phyloP scores from a whole-genome alignment of 2,888 invertebrate species.

The Hirtodrosophila cameraria region DNA sequence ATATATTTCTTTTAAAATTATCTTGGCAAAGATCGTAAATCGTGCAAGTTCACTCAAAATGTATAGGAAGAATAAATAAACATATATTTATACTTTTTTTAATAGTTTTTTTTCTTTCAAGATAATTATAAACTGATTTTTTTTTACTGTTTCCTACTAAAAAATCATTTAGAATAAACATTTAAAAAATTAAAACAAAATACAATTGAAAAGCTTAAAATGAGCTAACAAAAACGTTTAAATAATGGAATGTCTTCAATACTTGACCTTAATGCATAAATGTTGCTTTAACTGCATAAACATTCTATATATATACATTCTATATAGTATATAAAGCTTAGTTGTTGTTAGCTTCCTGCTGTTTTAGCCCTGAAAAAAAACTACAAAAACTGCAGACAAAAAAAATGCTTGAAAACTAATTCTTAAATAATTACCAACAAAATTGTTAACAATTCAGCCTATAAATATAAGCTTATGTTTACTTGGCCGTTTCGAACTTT shows the following conservation, averaged over 20 bases:
- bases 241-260: conserved; percentile 1
- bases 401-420: conserved; percentile 14
- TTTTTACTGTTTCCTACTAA: background rate
- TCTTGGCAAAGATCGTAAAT: too few relatives aligned
- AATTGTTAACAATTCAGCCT: conserved; percentile 26
- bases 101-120: background rate
- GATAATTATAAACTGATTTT: background rate
- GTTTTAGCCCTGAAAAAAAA: conserved; percentile 27
- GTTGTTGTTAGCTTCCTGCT: conserved; percentile 11
- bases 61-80: too few relatives aligned
- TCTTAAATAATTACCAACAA: conserved; percentile 32
- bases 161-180: background rate
- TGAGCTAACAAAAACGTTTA: conserved; percentile 1
- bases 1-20: too few relatives aligned
- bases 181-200: background rate
- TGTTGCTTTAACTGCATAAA: too few relatives aligned
- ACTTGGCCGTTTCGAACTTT: background rate
- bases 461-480: conserved; percentile 12
- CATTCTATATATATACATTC: too few relatives aligned
- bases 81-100: too few relatives aligned
- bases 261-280: conserved; percentile 3
- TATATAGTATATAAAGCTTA: too few relatives aligned
- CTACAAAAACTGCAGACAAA: background rate
- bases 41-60: too few relatives aligned
- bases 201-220: background rate